Conservation (phyloP, 64 coral and sea anemone genomes). For the Porites lutea region DNA sequence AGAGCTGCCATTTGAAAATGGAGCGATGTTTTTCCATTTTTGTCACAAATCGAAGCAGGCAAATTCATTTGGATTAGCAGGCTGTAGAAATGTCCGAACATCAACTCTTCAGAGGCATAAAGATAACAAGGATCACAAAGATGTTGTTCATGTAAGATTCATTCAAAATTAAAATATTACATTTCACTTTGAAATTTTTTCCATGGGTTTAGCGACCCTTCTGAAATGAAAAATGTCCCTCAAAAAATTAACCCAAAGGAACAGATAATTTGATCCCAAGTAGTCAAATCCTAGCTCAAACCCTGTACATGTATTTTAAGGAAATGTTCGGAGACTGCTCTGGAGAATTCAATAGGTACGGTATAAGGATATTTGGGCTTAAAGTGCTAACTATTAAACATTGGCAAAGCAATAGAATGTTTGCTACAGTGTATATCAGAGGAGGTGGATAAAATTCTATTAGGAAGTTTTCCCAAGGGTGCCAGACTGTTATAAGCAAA, state of each 20-base stretch:
- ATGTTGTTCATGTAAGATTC: neutral
- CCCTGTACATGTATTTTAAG: neutral
- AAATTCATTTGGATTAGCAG: slow-evolving; percentile 4
- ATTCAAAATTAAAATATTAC: neutral
- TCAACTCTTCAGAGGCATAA: slow-evolving; percentile 19
- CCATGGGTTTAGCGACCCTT: neutral
- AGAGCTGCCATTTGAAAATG: neutral
- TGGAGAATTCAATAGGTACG: too few species aligned
- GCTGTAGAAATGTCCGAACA: neutral
- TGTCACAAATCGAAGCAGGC: neutral
- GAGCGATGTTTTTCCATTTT: neutral
- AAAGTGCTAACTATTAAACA: too few species aligned
- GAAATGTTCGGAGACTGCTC: too few species aligned
- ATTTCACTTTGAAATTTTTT: neutral
- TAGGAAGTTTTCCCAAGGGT: too few species aligned
- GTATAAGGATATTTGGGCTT: too few species aligned
- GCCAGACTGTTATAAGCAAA: too few species aligned
- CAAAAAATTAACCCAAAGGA: neutral
- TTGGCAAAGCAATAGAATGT: too few species aligned
- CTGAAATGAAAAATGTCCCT: slow-evolving; percentile 1
- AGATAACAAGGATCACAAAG: slow-evolving; percentile 1
- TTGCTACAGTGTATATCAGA: too few species aligned
- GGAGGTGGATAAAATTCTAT: too few species aligned
- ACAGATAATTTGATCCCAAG: neutral
- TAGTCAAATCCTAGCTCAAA: neutral